Evolutionary conservation across 2,113 vertebrate genomes (phyloP).

Genomic region (Rhynchomys soricoides): DNA sequence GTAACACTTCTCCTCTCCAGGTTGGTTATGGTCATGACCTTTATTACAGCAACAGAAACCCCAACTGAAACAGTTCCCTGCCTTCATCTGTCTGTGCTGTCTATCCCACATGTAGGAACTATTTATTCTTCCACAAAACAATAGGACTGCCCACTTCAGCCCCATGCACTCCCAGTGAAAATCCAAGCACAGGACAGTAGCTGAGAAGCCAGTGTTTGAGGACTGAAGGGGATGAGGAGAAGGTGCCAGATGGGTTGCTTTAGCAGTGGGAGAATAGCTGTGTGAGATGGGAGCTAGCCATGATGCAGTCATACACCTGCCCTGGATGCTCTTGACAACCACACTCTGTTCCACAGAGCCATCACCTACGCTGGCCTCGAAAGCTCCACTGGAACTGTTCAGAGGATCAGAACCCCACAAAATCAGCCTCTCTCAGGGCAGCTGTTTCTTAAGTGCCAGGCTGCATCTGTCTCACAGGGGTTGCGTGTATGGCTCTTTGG

Average conservation of each 20-base stretch:
- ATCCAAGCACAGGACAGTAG: neutral
- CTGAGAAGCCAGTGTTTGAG: neutral
- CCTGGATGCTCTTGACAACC: neutral
- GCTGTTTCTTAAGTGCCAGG: neutral
- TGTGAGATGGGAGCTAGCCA: rapidly evolving
- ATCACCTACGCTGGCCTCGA: neutral
- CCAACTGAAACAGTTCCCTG: neutral
- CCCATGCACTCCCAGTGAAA: neutral
- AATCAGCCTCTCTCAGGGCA: rapidly evolving
- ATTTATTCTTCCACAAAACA: neutral
- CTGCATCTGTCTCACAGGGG: neutral
- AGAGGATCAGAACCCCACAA: neutral
- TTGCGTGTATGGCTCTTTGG: no score
- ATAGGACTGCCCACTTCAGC: neutral
- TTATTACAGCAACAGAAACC: neutral
- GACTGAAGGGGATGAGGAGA: neutral
- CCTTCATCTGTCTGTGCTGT: neutral
- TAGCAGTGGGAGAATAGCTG: neutral
- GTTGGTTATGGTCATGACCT: neutral
- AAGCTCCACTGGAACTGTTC: neutral
- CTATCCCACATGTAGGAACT: neutral
- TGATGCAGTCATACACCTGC: neutral
- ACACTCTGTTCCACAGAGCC: neutral
- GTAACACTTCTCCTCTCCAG: neutral
- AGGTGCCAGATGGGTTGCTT: neutral